phyloP scores from a whole-genome alignment of 2,797 vertebrate species.

The Smutsia gigantea region DNA sequence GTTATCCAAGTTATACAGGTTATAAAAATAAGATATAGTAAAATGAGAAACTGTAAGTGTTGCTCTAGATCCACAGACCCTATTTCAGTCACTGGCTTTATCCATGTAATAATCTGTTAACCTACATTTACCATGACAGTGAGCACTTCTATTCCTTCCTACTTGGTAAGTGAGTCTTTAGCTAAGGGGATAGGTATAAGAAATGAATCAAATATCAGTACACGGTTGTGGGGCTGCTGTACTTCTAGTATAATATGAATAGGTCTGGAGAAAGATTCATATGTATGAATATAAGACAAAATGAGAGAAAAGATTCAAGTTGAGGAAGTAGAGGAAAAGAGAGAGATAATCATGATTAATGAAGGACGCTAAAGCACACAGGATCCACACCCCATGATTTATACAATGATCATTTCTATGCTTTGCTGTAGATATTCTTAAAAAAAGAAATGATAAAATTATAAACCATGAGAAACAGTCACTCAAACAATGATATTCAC shows the following conservation, averaged over 20 bases:
- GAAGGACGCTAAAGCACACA: background rate
- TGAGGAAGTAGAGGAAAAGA: background rate
- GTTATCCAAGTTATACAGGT: background rate
- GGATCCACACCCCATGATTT: background rate
- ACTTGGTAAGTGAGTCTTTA: background rate
- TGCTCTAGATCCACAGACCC: background rate
- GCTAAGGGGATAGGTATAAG: background rate
- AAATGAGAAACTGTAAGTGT: background rate
- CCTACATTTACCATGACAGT: background rate
- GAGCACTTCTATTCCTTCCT: background rate
- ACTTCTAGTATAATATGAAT: background rate
- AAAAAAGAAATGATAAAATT: constrained; percentile 67
- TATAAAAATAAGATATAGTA: background rate
- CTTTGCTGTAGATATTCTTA: constrained; percentile 73
- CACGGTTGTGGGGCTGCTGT: too few species aligned
- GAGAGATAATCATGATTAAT: background rate
- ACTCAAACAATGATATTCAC: constrained; percentile 72
- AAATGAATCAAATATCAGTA: background rate
- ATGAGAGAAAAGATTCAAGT: background rate
- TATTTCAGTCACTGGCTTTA: background rate
- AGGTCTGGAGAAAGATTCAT: background rate
- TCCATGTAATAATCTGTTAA: background rate
- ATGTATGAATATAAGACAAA: background rate
- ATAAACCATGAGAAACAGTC: constrained; percentile 72
- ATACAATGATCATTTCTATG: constrained; percentile 52